Evolutionary conservation across 2,797 vertebrate species (phyloP).

Genomic region (Hippopotamyrus pictus): DNA sequence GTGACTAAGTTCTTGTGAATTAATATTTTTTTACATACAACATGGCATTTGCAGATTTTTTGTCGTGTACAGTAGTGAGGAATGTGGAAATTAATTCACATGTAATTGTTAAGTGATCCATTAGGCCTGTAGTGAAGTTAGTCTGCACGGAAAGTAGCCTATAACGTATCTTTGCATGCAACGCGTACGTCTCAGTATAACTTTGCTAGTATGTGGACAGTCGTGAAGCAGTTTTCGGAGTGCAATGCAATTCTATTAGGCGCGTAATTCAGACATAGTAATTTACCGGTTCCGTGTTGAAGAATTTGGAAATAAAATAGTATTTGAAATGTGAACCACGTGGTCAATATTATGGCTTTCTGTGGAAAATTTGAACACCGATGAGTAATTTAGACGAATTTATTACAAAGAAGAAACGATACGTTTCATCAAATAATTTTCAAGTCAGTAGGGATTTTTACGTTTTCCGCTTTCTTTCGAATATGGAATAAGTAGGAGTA

Average conservation of each 20-base stretch:
- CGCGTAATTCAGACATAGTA: neutral
- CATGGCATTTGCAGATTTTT: neutral
- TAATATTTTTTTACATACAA: neutral
- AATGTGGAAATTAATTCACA: neutral
- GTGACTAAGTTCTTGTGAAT: neutral
- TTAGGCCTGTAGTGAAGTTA: neutral
- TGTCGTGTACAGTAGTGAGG: neutral
- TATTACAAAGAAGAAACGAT: neutral
- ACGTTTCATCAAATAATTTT: neutral
- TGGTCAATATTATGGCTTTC: neutral
- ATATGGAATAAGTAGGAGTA: neutral
- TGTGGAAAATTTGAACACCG: neutral
- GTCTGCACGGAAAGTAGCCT: neutral
- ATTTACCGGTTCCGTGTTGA: neutral
- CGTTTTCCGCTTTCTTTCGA: neutral
- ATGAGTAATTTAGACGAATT: neutral
- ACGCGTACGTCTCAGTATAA: neutral
- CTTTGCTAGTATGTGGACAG: neutral
- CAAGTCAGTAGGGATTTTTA: neutral
- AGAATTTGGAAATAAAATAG: constrained; percentile 1
- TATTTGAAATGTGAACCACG: neutral
- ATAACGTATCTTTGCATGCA: neutral
- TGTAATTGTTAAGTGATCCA: neutral
- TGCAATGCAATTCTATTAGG: neutral
- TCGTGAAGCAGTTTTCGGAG: neutral